Base-by-base conservation (phyloP, 1,140 invertebrate genomes). In the Pseudachorutes palmiensis region DNA sequence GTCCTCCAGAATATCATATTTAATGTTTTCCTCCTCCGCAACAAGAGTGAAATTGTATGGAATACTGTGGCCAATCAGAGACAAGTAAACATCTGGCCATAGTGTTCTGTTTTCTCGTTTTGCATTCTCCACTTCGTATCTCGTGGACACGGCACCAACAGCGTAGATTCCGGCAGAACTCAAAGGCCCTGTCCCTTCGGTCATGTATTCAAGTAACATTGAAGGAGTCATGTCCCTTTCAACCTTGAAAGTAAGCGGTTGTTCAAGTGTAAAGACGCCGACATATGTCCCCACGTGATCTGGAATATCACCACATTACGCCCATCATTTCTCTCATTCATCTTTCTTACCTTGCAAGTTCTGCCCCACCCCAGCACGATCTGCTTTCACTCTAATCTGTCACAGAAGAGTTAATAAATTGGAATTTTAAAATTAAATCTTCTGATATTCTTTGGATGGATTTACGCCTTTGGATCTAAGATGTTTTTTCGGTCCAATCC, bases 401-500 rank as follows among this genome's bases (percentile, higher is more conserved):
- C n/a, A n/a, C 24, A 59, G 29, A 1, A 24, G 14, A 24, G 24
- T 45, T 5, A 14, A 14, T 14, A 55, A 55, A 14, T 12, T 24
- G 12, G 14, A 55, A 55, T 19, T 62, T 5, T 31, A 9, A 55
- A 55, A 24, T 16, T n/a, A n/a, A n/a, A n/a, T 16, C 12, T 14
- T 16, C 14, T 30, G 26, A 26, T 57, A 30, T 26, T 45, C 36
- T 12, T 29, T 31, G 2, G 22, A 51, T 22, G 19, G 14, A 55
- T 19, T 63, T 69, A 69, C 60, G 24, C 32, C 73, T 70, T 24
- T 72, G 19, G 0, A 75, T 48, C 30, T 22, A 9, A 62, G 22
- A 24, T 61, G 1, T 41, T 58, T 31, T 26, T 62, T 74, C 2
- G 78, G 77, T 32, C 79, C 80, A 57, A 81, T 71, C 33, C 79